Evolutionary conservation across 2,113 vertebrate species (phyloP).

Genomic region (Clupea harengus): DNA sequence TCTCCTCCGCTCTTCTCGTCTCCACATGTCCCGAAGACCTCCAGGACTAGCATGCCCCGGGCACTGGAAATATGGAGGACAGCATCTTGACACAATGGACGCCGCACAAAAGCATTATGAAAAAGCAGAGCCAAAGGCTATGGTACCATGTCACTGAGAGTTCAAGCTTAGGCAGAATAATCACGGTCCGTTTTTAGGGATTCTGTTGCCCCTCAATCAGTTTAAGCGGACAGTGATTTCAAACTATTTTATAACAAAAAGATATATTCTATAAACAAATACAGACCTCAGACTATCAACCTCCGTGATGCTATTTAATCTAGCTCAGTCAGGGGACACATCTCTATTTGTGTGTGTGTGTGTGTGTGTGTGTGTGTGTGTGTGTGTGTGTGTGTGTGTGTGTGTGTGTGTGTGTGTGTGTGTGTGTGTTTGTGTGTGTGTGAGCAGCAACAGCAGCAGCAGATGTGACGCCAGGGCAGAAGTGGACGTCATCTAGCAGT

Average conservation of each 20-base stretch:
- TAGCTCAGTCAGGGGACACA: not conserved
- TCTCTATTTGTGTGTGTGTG: not conserved
- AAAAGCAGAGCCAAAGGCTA: not conserved
- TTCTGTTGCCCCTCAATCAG: not conserved
- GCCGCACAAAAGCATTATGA: not conserved
- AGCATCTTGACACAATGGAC: not conserved
- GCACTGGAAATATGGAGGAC: not conserved
- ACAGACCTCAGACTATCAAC: not conserved
- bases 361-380: not conserved
- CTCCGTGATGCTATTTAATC: not conserved
- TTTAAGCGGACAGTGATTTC: not conserved
- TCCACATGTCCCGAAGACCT: not conserved
- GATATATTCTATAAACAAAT: too few relatives aligned
- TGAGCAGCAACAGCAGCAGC: not conserved
- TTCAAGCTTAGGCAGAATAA: constrained; percentile 1
- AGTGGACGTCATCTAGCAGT: not conserved
- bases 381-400: not conserved
- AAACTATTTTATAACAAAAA: not conserved
- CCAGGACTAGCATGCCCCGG: not conserved
- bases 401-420: not conserved
- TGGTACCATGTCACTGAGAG: not conserved
- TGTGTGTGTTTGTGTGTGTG: not conserved
- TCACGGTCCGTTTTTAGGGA: not conserved
- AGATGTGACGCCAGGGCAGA: not conserved
- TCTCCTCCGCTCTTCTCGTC: not conserved